These are phyloP conservation scores for sheep (Ovis aries) DNA, from an alignment of 2,113 vertebrate species.

Conservation along the genomic window ARS-UI_Ramb_v3.0 NC_056064.1:18163001-18163500, in stretches of 20 bases:
- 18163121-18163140: background rate
- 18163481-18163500: background rate
- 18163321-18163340: background rate
- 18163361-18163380: background rate
- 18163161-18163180: background rate
- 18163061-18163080: background rate
- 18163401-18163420: background rate
- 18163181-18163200: background rate
- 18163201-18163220: background rate
- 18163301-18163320: background rate
- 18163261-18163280: background rate
- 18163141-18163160: background rate
- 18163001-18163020: background rate
- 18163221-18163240: background rate
- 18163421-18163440: background rate
- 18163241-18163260: background rate
- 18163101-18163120: background rate
- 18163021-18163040: background rate
- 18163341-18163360: background rate
- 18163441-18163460: background rate
- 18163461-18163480: background rate
- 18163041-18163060: background rate
- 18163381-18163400: background rate
- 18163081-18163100: background rate
- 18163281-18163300: background rate